Base-by-base conservation (phyloP, 2,113 vertebrate genomes). In the Phaethornis superciliosus region DNA sequence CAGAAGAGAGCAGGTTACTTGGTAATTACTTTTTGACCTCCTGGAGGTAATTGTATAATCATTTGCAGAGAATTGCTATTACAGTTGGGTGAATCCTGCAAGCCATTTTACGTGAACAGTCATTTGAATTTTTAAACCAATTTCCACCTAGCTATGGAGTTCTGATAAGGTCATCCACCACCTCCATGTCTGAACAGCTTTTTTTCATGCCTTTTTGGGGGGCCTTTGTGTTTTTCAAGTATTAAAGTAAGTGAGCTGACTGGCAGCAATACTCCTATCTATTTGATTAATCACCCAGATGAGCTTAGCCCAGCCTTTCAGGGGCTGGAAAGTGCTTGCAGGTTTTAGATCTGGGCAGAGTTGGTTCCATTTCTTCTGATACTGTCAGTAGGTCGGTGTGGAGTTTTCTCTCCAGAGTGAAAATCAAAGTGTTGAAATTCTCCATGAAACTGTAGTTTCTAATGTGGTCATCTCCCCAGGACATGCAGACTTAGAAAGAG, bases 1-100 rank as follows among this genome's bases (percentile, higher is more conserved):
- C 94, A 95, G 94, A 96, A 95, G 94, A 97, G 92, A 94, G 91
- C 91, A 93, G 93, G 95, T 95, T 97, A 96, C 63, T n/a, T 96
- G 94, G 95, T 97, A 97, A 97, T 97, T 97, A 96, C 94, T 96
- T 96, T 96, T 91, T 97, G 96, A 97, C 96, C 96, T 97, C 95
- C 96, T 95, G 92, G 96, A 97, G 96, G 97, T 97, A 97, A 96
- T 96, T 97, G 95, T 92, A 96, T 95, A 96, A 97, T 96, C 95
- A 96, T 97, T 97, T 96, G 90, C 94, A 89, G 89, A 90, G 94
- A 96, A 95, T 96, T 94, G 95, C 93, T 94, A 93, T 95, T 93
- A 94, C 87, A 96, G 81, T 95, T 91, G 92, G 82, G 83, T 96
- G 97, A 96, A 95, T 95, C 91, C 96, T 93, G 94, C 89, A 67